phyloP scores from a whole-genome alignment of 2,113 vertebrate species.

The Blennius ocellaris region DNA sequence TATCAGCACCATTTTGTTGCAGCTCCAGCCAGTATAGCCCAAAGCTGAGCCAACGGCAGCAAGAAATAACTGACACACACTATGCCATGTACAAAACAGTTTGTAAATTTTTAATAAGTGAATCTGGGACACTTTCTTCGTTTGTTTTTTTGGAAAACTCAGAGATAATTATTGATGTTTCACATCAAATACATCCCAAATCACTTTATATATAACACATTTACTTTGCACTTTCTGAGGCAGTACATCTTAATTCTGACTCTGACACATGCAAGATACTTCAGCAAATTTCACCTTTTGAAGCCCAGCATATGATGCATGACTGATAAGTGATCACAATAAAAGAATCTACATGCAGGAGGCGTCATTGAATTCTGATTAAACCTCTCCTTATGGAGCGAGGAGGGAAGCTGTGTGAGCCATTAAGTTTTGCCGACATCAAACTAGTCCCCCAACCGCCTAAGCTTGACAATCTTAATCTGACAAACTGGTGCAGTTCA shows the following conservation, averaged over 20 bases:
- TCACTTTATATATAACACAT: conserved; percentile 24
- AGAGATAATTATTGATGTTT: conserved; percentile 32
- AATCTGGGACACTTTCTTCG: conserved; percentile 53
- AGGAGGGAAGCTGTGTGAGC: conserved; percentile 11
- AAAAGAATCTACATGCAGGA: conserved; percentile 27
- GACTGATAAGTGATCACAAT: conserved; percentile 35
- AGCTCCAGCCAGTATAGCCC: conserved; percentile 14
- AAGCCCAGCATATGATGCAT: conserved; percentile 1
- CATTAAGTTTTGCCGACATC: conserved; percentile 48
- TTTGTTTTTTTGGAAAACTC: conserved; percentile 33
- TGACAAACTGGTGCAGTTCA: conserved; percentile 56
- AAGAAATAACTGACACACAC: conserved; percentile 32
- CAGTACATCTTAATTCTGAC: conserved; percentile 14
- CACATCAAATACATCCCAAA: conserved; percentile 33
- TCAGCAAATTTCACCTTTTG: conserved; percentile 7
- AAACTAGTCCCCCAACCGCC: conserved; percentile 38
- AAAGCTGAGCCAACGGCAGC: conserved; percentile 41
- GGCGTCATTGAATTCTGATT: conserved; percentile 38
- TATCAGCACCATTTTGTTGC: conserved; percentile 25
- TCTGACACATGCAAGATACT: conserved; percentile 7
- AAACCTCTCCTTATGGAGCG: conserved; percentile 34
- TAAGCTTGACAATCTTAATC: conserved; percentile 51
- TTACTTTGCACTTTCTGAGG: conserved; percentile 10
- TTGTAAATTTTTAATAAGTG: conserved; percentile 51
- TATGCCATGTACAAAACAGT: conserved; percentile 45